These are phyloP conservation scores for Polypedilum pembai DNA, from an alignment of 1,140 invertebrate species.

Conservation along the genomic window DNA sequence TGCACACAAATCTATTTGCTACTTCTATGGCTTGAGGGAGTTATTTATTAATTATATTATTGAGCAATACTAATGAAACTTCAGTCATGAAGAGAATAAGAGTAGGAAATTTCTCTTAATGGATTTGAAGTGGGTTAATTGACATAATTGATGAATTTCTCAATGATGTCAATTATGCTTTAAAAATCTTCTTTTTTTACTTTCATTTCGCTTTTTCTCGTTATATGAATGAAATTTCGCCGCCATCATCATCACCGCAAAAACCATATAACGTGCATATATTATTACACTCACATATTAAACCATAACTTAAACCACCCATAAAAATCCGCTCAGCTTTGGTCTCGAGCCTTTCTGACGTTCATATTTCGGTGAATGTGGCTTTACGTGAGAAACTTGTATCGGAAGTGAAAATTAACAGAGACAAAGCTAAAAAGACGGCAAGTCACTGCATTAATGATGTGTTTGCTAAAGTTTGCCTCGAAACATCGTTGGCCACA, in stretches of 20 bases:
- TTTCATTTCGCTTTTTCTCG: slow-evolving; percentile 1
- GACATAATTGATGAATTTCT: neutral
- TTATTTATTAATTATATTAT: slow-evolving; percentile 5
- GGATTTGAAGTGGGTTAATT: neutral
- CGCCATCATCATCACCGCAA: neutral
- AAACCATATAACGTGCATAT: slow-evolving; percentile 5
- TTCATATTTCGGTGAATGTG: slow-evolving; percentile 53
- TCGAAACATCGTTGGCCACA: slow-evolving; percentile 62
- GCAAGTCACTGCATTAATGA: slow-evolving; percentile 50
- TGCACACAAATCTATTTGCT: slow-evolving; percentile 12
- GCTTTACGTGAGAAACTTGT: slow-evolving; percentile 43
- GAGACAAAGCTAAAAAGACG: slow-evolving; percentile 59
- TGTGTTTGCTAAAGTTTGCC: slow-evolving; percentile 60
- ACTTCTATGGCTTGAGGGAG: neutral
- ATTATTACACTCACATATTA: no score
- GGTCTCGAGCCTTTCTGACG: neutral
- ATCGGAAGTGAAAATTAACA: slow-evolving; percentile 60
- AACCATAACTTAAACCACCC: neutral
- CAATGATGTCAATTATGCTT: neutral
- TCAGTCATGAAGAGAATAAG: neutral
- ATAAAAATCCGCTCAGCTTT: neutral
- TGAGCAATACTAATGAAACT: neutral
- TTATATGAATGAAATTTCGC: neutral
- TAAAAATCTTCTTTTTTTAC: neutral
- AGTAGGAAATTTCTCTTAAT: neutral